These are phyloP conservation scores for Pogonognathellus flavescens DNA, from an alignment of 1,140 invertebrate species.

Conservation along the genomic window DNA sequence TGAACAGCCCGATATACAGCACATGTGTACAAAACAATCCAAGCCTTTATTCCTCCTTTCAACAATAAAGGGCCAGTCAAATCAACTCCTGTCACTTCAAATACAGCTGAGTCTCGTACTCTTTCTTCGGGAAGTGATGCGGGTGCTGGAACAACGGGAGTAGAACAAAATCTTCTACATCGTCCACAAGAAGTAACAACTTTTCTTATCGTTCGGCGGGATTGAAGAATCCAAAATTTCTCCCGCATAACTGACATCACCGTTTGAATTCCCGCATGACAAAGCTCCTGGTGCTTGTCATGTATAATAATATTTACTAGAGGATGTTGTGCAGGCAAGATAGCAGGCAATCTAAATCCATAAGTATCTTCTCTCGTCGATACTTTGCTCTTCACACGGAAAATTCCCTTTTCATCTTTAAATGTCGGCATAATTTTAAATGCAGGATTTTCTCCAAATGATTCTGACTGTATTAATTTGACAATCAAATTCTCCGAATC, in stretches of 20 bases:
- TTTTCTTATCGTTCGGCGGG: constrained; percentile 61
- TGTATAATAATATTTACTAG: constrained; percentile 61
- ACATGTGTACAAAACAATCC: constrained; percentile 70
- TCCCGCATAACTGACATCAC: constrained; percentile 59
- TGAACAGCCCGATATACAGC: constrained; percentile 68
- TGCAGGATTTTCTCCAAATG: not conserved
- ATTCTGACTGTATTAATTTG: not conserved
- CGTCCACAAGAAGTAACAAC: constrained; percentile 66
- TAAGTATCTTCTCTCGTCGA: not conserved
- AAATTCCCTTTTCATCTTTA: not conserved
- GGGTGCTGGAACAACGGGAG: constrained; percentile 60
- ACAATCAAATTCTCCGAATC: too few species aligned
- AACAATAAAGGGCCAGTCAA: constrained; percentile 68
- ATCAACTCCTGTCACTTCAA: constrained; percentile 68
- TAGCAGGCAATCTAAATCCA: constrained; percentile 55
- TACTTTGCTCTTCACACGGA: not conserved
- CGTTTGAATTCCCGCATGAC: constrained; percentile 53
- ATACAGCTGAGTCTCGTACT: constrained; percentile 63
- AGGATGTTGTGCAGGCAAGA: constrained; percentile 65
- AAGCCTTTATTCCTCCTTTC: constrained; percentile 66
- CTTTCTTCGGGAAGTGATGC: constrained; percentile 66
- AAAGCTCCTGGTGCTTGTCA: constrained; percentile 64
- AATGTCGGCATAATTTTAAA: not conserved
- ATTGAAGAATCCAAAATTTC: constrained; percentile 67
- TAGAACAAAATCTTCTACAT: constrained; percentile 67